Evolutionary conservation across 2,888 invertebrate species (phyloP).

Genomic region (Drosophila rellima): DNA sequence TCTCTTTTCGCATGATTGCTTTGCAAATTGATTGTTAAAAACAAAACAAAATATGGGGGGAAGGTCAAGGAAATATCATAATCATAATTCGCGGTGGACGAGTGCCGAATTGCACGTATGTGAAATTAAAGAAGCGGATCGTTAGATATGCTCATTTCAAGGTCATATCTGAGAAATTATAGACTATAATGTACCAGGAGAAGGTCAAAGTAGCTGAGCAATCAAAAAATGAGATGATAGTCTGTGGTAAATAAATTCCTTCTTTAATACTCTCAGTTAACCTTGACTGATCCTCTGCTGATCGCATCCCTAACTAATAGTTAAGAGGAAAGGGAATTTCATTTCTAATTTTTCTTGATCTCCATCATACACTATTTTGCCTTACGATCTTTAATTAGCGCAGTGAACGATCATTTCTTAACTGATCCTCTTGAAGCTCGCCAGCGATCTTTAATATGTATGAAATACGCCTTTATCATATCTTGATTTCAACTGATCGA

Average conservation of each 20-base stretch:
- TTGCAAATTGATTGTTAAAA: constrained; percentile 18
- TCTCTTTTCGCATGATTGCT: constrained; percentile 9
- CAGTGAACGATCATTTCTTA: too few relatives aligned
- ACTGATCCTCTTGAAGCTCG: too few relatives aligned
- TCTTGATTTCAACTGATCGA: too few relatives aligned
- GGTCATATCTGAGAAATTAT: constrained; percentile 8
- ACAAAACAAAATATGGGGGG: not conserved
- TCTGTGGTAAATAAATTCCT: not conserved
- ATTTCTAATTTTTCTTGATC: too few relatives aligned
- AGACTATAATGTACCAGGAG: constrained; percentile 4
- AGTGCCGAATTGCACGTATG: constrained; percentile 47
- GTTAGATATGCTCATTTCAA: constrained; percentile 7
- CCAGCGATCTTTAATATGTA: too few relatives aligned
- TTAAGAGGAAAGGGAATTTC: too few relatives aligned
- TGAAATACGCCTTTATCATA: too few relatives aligned
- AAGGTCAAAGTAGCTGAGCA: not conserved
- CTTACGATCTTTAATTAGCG: too few relatives aligned
- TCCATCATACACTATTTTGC: too few relatives aligned
- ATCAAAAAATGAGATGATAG: not conserved
- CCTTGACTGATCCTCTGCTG: too few relatives aligned
- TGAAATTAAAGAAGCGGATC: constrained; percentile 20
- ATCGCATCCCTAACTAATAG: too few relatives aligned
- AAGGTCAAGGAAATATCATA: constrained; percentile 3
- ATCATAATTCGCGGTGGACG: constrained; percentile 19
- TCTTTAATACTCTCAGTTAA: too few relatives aligned